Base-by-base conservation (phyloP, 2,797 vertebrate species). In the Sphenopsis melanotis region DNA sequence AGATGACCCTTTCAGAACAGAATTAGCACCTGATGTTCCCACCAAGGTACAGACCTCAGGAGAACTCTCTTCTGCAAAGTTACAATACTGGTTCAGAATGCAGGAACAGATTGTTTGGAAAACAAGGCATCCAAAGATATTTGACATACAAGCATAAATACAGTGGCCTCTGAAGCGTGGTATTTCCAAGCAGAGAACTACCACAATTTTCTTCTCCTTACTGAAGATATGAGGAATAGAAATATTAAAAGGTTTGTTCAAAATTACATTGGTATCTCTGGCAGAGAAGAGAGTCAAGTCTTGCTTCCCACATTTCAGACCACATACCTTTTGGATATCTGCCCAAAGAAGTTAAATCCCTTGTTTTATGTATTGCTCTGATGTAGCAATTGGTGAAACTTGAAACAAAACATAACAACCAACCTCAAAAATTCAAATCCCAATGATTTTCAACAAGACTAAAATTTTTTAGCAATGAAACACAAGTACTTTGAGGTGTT, bases 351-450 rank as follows among this genome's bases (percentile, higher is more conserved):
- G 57, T 49, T 86, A 88, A 80, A 87, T 2, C 15, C 30, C 57
- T 68, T 90, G 32, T 69, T 94, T 77, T 80, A 78, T n/a, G 37
- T 24, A 53, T 64, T 92, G 30, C 70, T 94, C 39, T 93, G 68
- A 94, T 44, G 64, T 37, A 93, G 44, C 34, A 72, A 93, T 68
- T 91, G n/a, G 57, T 60, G 59, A 47, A 91, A 88, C 53, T 83
- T 78, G 16, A 80, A 66, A 44, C 41, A 82, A 64, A 83, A 3
- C 39, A 52, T 49, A 87, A 50, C 26, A 91, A 60, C 21, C 23
- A 57, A 89, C 30, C 64, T 63, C 69, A 85, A 91, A 93, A 91
- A 87, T 80, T 91, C 60, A 80, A 85, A 91, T 87, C 60, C 77
- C 34, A 42, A 46, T 66, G 81, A 90, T 77, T 91, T 94, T 84